These are phyloP conservation scores for Copsychus sechellarum DNA, from an alignment of 2,113 vertebrate species.

Conservation along the genomic window DNA sequence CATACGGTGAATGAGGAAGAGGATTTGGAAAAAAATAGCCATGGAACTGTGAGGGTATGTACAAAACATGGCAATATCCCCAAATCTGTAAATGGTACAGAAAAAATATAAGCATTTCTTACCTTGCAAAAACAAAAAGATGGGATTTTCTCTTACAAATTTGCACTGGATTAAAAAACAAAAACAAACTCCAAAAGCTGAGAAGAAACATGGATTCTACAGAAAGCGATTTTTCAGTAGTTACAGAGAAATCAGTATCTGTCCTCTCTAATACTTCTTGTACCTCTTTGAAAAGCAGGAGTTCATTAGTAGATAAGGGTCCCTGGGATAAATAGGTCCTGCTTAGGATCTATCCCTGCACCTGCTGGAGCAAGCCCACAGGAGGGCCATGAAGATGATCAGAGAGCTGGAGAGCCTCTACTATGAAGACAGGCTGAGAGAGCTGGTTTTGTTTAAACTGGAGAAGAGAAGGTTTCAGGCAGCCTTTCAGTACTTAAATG, in stretches of 20 bases:
- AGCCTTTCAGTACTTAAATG: neutral
- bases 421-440: neutral
- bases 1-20: neutral
- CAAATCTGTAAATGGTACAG: neutral
- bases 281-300: neutral
- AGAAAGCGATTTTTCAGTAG: neutral
- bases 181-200: neutral
- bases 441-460: neutral
- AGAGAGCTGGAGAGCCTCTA: neutral
- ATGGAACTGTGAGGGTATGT: neutral
- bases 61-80: neutral
- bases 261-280: neutral
- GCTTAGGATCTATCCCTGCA: neutral
- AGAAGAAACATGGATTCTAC: neutral
- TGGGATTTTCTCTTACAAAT: neutral
- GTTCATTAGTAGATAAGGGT: neutral
- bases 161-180: neutral
- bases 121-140: neutral
- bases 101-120: neutral
- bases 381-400: neutral
- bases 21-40: neutral
- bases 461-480: neutral
- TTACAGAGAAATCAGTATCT: neutral
- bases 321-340: neutral
- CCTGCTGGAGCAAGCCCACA: neutral